Base-by-base conservation (phyloP, 2,888 invertebrate species). In the Drosophila formosana region DNA sequence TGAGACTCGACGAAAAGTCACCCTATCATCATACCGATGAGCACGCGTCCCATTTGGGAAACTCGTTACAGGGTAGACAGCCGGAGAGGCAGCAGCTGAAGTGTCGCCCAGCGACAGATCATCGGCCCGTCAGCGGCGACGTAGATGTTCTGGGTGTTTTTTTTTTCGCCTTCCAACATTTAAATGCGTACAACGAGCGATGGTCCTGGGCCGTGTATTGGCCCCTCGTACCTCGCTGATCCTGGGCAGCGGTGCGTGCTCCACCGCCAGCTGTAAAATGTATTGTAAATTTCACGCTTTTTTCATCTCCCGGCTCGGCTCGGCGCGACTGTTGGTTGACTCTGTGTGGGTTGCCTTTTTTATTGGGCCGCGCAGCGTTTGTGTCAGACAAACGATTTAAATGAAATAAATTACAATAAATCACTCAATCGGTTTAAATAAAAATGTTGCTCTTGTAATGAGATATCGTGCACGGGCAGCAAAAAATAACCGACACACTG, bases 331-430 rank as follows among this genome's bases (percentile, higher is more conserved):
- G 32, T 32, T 32, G 68, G 47, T 64, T 68, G 58, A 52, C 51
- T 73, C 69, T 55, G 52, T 51, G 74, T 60, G 72, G 50, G 49
- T 34, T 51, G 66, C 52, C 23, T 61, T 56, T 67, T 70, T 63
- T 51, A 68, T 58, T 66, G 66, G 63, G 58, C 69, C 47, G 18
- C 51, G 51, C 61, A 45, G 70, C 69, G 68, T 68, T 66, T 66
- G 73, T 80, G 82, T 89, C 86, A 78, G 75, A 82, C 79, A 89
- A 87, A 80, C 90, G 84, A 86, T 88, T 90, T 89, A 89, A 90
- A 88, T 88, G 80, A 88, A 89, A 90, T 89, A 84, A 90, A 86
- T 89, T 86, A 79, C 84, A 88, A 88, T 84, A 82, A 84, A 89
- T 87, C 82, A 82, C 86, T 90, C 88, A 90, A 90, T 89, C 76